Base-by-base conservation (phyloP, 1,140 invertebrate genomes). In the Choristoneura fumiferana region DNA sequence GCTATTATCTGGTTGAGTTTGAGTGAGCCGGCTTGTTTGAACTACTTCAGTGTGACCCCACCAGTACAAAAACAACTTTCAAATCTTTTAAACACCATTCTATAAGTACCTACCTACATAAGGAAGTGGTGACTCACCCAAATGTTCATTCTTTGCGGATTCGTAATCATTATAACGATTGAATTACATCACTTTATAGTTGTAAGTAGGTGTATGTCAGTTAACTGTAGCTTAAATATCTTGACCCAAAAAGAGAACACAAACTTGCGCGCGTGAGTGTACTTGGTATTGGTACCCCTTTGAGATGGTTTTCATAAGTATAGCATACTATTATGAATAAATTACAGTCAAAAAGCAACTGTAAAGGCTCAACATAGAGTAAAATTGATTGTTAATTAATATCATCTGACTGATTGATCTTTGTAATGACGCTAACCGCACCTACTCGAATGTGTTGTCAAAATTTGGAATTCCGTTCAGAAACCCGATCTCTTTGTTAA, bases 41-140 rank as follows among this genome's bases (percentile, higher is more conserved):
- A n/a, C n/a, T n/a, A n/a, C n/a, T n/a, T n/a, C n/a, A n/a, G n/a
- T n/a, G n/a, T n/a, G n/a, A n/a, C n/a, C n/a, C n/a, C n/a, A n/a
- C n/a, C n/a, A n/a, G n/a, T n/a, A n/a, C n/a, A n/a, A n/a, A n/a
- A n/a, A n/a, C n/a, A n/a, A n/a, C n/a, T n/a, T n/a, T n/a, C n/a
- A n/a, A n/a, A n/a, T n/a, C n/a, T n/a, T n/a, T n/a, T n/a, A n/a
- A n/a, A n/a, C n/a, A n/a, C n/a, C n/a, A n/a, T n/a, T n/a, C n/a
- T n/a, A n/a, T n/a, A n/a, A n/a, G n/a, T n/a, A n/a, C n/a, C 22
- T 29, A 29, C 6, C 4, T 18, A 22, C 43, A 49, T 12, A 49
- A 49, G 43, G 43, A 49, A 49, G 43, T 49, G 29, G 43, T 49
- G 43, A 49, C 17, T 49, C 43, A 49, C 22, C 43, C 18, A 18